Base-by-base conservation (phyloP, 2,888 invertebrate species). In the Odontomyia ornata region DNA sequence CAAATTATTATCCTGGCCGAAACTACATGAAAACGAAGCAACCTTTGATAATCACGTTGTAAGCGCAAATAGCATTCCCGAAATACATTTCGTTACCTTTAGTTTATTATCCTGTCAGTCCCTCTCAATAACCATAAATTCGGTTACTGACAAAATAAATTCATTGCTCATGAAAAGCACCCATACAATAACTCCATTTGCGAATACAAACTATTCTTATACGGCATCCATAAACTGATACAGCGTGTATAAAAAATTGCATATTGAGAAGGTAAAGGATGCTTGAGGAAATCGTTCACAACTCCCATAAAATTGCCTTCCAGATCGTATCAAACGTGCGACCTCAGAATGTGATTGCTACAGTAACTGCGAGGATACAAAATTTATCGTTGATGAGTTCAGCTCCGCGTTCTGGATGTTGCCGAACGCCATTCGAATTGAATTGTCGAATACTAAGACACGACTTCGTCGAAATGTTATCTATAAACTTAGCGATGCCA, bases 401-500 rank as follows among this genome's bases (percentile, higher is more conserved):
- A 75, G 77, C 23, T 67, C 79, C 36, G 77, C 79, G 77, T 80
- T 62, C 69, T 84, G 84, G 83, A 79, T 80, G 9, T 77, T 81
- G 15, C 82, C 83, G 30, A 82, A 83, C 7, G 81, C 81, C 36
- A 77, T 85, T 30, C 83, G 82, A 46, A 83, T 83, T 82, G 82
- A 82, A 46, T 60, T 85, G 23, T 78, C 81, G 1, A 82, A 83
- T 75, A 83, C 84, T 0, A 82, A 82, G 60, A 81, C 82, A 30
- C 80, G 84, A 30, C 80, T 83, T 28, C 83, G 82, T 78, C 76
- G 84, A 67, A 83, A 84, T 47, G 80, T 84, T 9, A 78, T 85
- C 23, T 84, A 83, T 77, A 83, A 84, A 30, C 80, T 81, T 57
- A 80, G 82, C 11, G 84, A 85, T 64, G 80, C 83, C 9, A 73